Conservation (phyloP, 2,797 vertebrate genomes). For the Alosa sapidissima region DNA sequence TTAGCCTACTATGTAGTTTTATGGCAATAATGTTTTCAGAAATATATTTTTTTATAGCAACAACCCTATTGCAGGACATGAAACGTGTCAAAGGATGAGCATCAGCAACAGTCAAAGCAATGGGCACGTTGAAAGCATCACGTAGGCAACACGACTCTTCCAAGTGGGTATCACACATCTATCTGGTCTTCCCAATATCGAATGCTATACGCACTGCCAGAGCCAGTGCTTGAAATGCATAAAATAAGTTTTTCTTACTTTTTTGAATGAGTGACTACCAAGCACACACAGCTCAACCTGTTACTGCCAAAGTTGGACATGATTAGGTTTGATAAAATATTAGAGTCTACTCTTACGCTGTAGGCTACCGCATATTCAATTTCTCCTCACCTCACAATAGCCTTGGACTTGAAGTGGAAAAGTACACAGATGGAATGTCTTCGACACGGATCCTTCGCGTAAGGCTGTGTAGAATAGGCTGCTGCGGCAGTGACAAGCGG, state of each 20-base stretch:
- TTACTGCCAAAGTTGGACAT: background rate
- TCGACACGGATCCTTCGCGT: background rate
- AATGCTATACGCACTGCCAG: background rate
- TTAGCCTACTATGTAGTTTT: background rate
- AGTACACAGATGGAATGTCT: constrained; percentile 41
- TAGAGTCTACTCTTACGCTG: background rate
- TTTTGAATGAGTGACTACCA: background rate
- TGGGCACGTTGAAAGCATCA: background rate
- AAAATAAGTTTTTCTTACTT: background rate
- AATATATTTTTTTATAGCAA: background rate
- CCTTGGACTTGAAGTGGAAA: background rate
- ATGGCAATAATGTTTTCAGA: background rate
- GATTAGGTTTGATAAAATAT: background rate
- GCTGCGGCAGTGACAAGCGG: constrained; percentile 58
- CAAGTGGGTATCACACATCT: background rate
- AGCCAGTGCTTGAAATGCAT: background rate
- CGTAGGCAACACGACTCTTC: background rate
- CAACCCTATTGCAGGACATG: background rate
- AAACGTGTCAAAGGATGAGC: background rate
- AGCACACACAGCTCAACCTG: background rate
- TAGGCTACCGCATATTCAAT: background rate
- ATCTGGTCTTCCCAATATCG: background rate
- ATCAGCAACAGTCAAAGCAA: background rate
- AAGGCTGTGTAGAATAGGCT: constrained; percentile 17
- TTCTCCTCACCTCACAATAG: constrained; percentile 43